Base-by-base conservation (phyloP, 2,113 vertebrate species). In the Eupsittula cactorum region DNA sequence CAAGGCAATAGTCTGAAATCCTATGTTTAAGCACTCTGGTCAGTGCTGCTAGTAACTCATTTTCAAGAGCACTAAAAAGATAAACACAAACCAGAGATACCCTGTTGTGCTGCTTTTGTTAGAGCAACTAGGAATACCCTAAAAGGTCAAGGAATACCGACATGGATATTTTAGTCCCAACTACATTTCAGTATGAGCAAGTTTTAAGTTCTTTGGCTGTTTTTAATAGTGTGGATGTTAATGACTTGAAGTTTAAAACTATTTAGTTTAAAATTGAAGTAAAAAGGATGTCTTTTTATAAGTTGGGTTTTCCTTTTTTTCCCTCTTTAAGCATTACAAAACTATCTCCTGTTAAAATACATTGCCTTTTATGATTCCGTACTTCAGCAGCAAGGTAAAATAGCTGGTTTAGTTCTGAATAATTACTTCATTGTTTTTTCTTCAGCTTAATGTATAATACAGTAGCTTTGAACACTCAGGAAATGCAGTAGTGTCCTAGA, bases 401-500 rank as follows among this genome's bases (percentile, higher is more conserved):
- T 23, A 84, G 42, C 39, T 92, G 69, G 21, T 82, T 90, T 92
- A 65, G 84, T 91, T 88, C 62, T 69, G 64, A 83, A 75, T 88
- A 62, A 71, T 80, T n/a, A 82, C 92, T 88, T 71, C 37, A 9
- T 94, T 90, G 64, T 20, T 92, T 94, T 95, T 90, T 14, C 83
- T 94, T 94, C 65, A 84, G 65, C 62, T 79, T 74, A 75, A 73
- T 81, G 80, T 95, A 70, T 90, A 79, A 67, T 82, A 73, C 39
- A 69, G 92, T 96, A 90, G 86, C 88, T 92, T 92, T 90, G 95
- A 96, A 94, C 93, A 96, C 93, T 95, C 93, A 93, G 93, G 93
- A 96, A 93, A 75, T 62, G 86, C 90, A 86, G 62, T 81, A 90
- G 96, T 96, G 93, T 76, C 88, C 52, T 35, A 41, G 76, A 89